Conservation (phyloP, 1,140 invertebrate species). For the Drosophila lowei region DNA sequence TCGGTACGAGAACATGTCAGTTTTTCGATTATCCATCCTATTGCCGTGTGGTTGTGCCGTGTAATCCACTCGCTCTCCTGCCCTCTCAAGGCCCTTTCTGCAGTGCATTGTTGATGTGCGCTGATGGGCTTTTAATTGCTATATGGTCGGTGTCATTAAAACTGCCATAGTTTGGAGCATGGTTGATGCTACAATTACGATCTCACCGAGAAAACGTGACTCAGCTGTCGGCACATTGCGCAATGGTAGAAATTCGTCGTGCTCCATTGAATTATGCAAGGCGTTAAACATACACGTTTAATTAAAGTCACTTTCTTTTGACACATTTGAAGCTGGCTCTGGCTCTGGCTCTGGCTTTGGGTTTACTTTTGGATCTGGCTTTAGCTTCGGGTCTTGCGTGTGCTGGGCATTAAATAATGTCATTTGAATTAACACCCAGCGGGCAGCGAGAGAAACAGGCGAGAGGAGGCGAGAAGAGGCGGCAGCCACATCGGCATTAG, state of each 20-base stretch:
- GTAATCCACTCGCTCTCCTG: slow-evolving; percentile 3
- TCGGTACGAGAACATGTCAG: slow-evolving; percentile 49
- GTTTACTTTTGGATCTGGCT: background rate
- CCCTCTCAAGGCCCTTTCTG: background rate
- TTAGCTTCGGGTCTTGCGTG: slow-evolving; percentile 44
- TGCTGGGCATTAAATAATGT: slow-evolving; percentile 79
- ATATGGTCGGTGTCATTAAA: too few species aligned
- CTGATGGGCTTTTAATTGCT: too few species aligned
- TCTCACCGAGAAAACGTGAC: slow-evolving; percentile 27
- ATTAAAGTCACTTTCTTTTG: slow-evolving; percentile 78
- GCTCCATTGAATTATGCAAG: slow-evolving; percentile 69
- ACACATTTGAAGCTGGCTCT: slow-evolving; percentile 42
- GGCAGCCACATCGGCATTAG: slow-evolving; percentile 43
- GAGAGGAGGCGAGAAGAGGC: too few species aligned
- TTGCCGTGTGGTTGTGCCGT: slow-evolving; percentile 29
- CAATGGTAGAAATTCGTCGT: slow-evolving; percentile 47
- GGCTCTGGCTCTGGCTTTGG: slow-evolving; percentile 7
- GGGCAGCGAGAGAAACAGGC: slow-evolving; percentile 1
- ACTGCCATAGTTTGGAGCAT: background rate
- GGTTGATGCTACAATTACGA: background rate
- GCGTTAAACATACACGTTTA: slow-evolving; percentile 62
- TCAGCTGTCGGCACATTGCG: slow-evolving; percentile 24
- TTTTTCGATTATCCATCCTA: slow-evolving; percentile 56
- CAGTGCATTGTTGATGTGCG: slow-evolving; percentile 7
- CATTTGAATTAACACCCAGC: slow-evolving; percentile 73